phyloP scores from a whole-genome alignment of 1,140 invertebrate genomes.

The Zaprionus vittiger region DNA sequence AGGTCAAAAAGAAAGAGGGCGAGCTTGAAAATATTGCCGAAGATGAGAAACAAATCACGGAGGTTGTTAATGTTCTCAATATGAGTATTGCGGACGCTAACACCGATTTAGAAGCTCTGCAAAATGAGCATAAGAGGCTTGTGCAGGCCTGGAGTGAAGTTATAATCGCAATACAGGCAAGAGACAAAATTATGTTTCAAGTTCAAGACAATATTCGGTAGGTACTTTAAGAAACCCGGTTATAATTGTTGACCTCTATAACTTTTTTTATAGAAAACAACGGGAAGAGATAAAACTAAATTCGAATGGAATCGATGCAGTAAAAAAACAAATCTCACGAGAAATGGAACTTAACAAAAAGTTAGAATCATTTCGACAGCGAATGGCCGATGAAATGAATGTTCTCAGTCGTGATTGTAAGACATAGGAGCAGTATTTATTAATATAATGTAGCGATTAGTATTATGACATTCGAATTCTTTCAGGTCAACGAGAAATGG shows the following conservation, averaged over 20 bases:
- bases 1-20: conserved; percentile 85
- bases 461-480: not conserved
- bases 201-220: conserved; percentile 79
- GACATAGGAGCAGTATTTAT: conserved; percentile 11
- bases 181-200: conserved; percentile 88
- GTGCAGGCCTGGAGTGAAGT: conserved; percentile 90
- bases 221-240: not conserved
- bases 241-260: conserved; percentile 4
- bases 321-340: conserved; percentile 87
- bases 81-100: conserved; percentile 87
- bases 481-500: conserved; percentile 73
- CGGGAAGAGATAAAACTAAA: conserved; percentile 86
- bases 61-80: conserved; percentile 84
- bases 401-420: conserved; percentile 83
- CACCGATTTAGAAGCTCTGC: conserved; percentile 89
- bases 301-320: conserved; percentile 86
- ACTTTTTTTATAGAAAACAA: conserved; percentile 84
- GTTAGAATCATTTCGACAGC: conserved; percentile 86
- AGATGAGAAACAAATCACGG: conserved; percentile 84
- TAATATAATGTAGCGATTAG: not conserved
- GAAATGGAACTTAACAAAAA: conserved; percentile 89
- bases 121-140: conserved; percentile 88
- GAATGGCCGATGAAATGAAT: conserved; percentile 86
- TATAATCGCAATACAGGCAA: conserved; percentile 88
- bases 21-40: conserved; percentile 85